Percentiles rank a stretch among this genome's conserved stretches.
Conservation (phyloP, 2,113 vertebrate species). For the Porphyrio hochstetteri region DNA sequence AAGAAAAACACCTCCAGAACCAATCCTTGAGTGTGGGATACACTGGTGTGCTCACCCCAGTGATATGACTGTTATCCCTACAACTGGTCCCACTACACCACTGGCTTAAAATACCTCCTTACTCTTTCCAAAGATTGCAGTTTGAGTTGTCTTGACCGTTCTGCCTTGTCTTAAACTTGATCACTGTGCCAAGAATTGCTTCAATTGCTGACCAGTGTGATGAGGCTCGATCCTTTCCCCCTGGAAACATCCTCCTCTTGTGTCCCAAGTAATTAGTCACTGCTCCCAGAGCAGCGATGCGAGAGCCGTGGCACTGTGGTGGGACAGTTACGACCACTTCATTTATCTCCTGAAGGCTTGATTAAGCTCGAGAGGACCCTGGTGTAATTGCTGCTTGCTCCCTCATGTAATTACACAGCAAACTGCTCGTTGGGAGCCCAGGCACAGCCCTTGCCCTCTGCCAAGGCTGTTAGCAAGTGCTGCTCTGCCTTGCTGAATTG, state of each 20-base stretch:
- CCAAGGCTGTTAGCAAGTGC: background rate
- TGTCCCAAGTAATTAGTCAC: accelerated
- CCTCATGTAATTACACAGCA: accelerated
- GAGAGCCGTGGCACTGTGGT: accelerated
- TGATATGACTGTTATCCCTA: background rate
- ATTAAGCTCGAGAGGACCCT: accelerated
- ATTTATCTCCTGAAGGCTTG: background rate
- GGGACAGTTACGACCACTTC: background rate
- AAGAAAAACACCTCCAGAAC: background rate
- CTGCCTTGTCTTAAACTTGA: background rate
- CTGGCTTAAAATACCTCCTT: background rate
- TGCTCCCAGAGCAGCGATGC: accelerated
- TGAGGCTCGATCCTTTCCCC: background rate
- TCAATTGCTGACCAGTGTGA: background rate
- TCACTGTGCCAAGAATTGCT: background rate
- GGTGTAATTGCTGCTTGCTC: background rate
- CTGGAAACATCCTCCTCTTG: accelerated
- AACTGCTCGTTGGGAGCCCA: accelerated
- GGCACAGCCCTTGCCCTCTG: background rate
- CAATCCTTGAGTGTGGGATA: background rate
- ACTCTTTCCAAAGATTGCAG: accelerated
- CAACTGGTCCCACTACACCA: background rate
- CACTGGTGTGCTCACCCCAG: background rate
- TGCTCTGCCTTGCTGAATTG: too few species aligned
- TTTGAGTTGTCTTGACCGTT: background rate